phyloP scores from a whole-genome alignment of 2,888 invertebrate genomes.

The Girardia tigrina region DNA sequence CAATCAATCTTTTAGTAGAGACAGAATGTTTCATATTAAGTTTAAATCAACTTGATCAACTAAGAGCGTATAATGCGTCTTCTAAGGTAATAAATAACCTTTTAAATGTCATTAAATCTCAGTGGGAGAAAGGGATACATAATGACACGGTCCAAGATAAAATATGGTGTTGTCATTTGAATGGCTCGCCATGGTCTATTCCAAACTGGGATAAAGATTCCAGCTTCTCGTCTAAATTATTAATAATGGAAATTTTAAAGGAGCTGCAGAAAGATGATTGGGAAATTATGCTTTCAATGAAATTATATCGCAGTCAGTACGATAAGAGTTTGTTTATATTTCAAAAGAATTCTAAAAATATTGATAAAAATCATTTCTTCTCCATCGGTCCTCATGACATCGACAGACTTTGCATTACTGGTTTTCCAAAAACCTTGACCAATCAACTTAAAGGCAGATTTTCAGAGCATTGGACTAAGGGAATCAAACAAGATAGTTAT shows the following conservation, averaged over 20 bases:
- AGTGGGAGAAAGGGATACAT: slow-evolving; percentile 36
- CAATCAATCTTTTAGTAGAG: background rate
- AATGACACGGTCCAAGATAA: slow-evolving; percentile 28
- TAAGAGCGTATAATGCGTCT: slow-evolving; percentile 33
- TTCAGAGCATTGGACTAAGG: slow-evolving; percentile 29
- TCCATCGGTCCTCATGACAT: slow-evolving; percentile 33
- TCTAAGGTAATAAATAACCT: slow-evolving; percentile 28
- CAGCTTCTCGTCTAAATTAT: slow-evolving; percentile 28
- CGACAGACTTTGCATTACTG: slow-evolving; percentile 33
- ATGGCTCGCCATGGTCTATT: slow-evolving; percentile 36
- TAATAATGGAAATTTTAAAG: slow-evolving; percentile 21
- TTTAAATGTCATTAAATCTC: background rate
- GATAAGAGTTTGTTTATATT: slow-evolving; percentile 35
- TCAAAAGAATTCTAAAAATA: background rate
- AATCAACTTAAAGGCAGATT: slow-evolving; percentile 16
- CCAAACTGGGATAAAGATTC: slow-evolving; percentile 37
- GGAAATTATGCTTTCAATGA: slow-evolving; percentile 28
- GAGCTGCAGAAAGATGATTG: slow-evolving; percentile 32
- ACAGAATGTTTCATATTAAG: slow-evolving; percentile 25
- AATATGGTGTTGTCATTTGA: slow-evolving; percentile 28
- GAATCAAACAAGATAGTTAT: slow-evolving; percentile 28
- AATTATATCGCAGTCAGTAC: slow-evolving; percentile 35
- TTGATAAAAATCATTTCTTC: slow-evolving; percentile 32
- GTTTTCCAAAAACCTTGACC: slow-evolving; percentile 30
- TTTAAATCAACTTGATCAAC: slow-evolving; percentile 36